Base-by-base conservation (phyloP, 2,888 invertebrate genomes). In the Bedellia somnulentella region DNA sequence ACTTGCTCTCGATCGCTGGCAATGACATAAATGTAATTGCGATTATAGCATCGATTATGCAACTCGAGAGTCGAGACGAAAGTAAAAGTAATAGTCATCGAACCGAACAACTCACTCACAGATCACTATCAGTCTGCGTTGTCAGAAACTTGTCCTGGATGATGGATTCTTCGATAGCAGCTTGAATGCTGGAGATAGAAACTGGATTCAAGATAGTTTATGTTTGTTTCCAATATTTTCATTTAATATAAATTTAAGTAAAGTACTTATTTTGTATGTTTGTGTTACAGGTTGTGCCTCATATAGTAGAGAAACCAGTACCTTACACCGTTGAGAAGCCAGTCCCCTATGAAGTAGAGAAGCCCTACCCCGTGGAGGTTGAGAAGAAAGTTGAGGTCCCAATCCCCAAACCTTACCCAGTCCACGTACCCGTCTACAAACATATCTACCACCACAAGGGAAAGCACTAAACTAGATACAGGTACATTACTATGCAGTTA, bases 261-360 rank as follows among this genome's bases (percentile, higher is more conserved):
- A n/a, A n/a, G n/a, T n/a, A n/a, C n/a, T n/a, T n/a, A n/a, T n/a
- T n/a, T n/a, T n/a, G n/a, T n/a, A n/a, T n/a, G n/a, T n/a, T n/a
- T n/a, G n/a, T n/a, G n/a, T 49, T 44, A 1, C 57, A 77, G 76
- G 80, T 82, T 29, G 85, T 86, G 4, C 83, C 84, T 8, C 85
- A 87, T 45, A 80, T 86, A 37, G 79, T 86, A 31, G 86, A 86
- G 45, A 84, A 83, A 45, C 84, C 82, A 40, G 83, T 87, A 8
- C 87, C 87, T 3, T 85, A 84, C 57, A 82, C 85, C 2, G 85
- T 87, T 3, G 86, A 87, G 49, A 86, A 84, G 47, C 82, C 85
- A 13, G 80, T 83, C 13, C 83, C 83, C 12, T 83, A 86, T 45
- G 83, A 84, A 41, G 80, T 87, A 2, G 84, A 86, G 48, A 86